A percentile compares a stretch with the other conserved stretches of the same genome.
Evolutionary conservation across 2,888 invertebrate species (phyloP).

Genomic region (Rotaria macrura): DNA sequence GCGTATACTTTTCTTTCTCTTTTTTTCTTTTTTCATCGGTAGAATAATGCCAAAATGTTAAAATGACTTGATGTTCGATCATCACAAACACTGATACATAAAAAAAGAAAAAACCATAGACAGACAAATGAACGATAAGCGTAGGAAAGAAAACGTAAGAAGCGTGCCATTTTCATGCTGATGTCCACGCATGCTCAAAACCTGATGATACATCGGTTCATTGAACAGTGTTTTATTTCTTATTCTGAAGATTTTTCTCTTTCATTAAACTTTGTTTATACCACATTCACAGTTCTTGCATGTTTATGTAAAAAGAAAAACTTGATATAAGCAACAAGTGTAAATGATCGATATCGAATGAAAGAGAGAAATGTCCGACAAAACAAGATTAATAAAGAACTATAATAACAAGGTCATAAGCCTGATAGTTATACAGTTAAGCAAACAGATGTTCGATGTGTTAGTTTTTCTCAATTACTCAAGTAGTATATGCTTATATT

Average conservation of each 20-base stretch:
- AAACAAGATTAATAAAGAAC: not conserved
- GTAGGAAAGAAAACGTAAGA: not conserved
- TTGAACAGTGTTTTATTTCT: not conserved
- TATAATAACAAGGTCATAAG: not conserved
- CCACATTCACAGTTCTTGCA: not conserved
- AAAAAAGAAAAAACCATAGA: not conserved
- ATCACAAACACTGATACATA: not conserved
- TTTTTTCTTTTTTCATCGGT: not conserved
- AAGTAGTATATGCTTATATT: not conserved
- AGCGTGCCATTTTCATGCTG: not conserved
- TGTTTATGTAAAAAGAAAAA: not conserved
- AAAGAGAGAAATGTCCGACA: not conserved
- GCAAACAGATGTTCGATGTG: not conserved
- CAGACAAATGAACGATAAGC: not conserved
- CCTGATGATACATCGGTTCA: not conserved
- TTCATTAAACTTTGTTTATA: not conserved
- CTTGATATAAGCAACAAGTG: not conserved
- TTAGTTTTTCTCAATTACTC: not conserved
- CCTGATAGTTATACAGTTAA: not conserved
- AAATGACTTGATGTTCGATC: not conserved
- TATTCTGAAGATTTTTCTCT: not conserved
- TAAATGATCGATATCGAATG: not conserved
- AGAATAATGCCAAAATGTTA: not conserved
- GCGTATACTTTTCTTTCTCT: not conserved
- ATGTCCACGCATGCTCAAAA: not conserved